Conservation (phyloP, 2,113 vertebrate genomes). For the Antechinus stuartii region DNA sequence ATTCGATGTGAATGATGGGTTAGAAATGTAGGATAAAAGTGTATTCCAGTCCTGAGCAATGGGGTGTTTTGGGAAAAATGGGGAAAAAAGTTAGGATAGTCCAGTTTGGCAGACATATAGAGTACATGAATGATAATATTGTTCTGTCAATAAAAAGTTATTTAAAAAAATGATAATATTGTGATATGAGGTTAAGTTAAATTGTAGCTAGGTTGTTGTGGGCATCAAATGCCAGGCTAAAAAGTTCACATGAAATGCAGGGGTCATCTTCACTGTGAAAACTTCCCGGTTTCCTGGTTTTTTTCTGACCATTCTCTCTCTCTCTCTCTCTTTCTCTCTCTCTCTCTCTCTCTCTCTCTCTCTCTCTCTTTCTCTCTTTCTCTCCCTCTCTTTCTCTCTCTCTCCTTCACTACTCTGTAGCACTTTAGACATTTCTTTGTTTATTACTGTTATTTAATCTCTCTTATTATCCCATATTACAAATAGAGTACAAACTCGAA, state of each 20-base stretch:
- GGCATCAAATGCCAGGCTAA: neutral
- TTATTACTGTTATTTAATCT: too few species aligned
- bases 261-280: too few species aligned
- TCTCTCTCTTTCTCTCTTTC: too few species aligned
- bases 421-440: too few species aligned
- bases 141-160: neutral
- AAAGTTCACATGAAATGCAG: neutral
- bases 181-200: neutral
- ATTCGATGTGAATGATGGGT: neutral
- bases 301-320: too few species aligned
- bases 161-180: neutral
- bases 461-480: too few species aligned
- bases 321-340: too few species aligned
- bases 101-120: neutral
- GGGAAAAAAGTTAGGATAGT: neutral
- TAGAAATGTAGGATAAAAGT: neutral
- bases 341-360: too few species aligned
- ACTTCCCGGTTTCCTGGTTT: too few species aligned
- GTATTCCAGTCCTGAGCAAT: neutral
- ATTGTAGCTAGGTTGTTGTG: neutral
- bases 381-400: too few species aligned
- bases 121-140: neutral
- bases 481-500: too few species aligned
- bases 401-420: too few species aligned
- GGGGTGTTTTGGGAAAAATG: neutral